Percentiles rank a stretch among this genome's conserved stretches.
Evolutionary conservation across 2,113 vertebrate species (phyloP).

Genomic region (Struthidea cinerea): DNA sequence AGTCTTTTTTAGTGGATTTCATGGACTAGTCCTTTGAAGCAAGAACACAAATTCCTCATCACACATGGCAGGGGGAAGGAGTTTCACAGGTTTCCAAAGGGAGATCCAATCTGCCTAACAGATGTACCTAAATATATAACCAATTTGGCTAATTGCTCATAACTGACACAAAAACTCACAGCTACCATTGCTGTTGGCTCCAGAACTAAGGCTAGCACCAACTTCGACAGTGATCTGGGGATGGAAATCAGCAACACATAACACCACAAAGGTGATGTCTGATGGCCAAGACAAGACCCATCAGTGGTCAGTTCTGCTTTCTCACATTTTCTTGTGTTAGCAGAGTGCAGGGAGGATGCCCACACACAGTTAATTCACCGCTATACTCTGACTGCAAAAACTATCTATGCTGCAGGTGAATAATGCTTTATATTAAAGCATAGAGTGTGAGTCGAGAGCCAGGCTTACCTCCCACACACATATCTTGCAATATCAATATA

Average conservation of each 20-base stretch:
- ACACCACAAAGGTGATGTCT: neutral
- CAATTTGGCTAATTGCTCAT: neutral
- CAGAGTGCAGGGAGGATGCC: neutral
- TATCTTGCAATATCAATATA: slow-evolving; percentile 7
- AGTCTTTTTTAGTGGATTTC: neutral
- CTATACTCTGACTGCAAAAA: neutral
- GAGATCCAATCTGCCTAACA: neutral
- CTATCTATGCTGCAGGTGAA: neutral
- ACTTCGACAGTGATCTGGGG: neutral
- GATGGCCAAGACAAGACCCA: neutral
- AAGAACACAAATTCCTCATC: neutral
- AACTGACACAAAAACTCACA: neutral
- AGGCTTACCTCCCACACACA: neutral
- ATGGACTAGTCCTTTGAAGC: neutral
- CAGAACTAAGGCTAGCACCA: neutral
- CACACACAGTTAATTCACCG: neutral
- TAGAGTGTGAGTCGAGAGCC: neutral
- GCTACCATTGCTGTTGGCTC: neutral
- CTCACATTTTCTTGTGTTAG: neutral
- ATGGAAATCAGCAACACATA: neutral
- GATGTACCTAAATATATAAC: neutral
- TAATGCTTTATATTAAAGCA: slow-evolving; percentile 37
- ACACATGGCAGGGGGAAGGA: neutral
- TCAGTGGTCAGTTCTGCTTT: neutral
- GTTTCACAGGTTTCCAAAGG: neutral